A percentile compares a stretch with the other conserved stretches of the same genome.
These are phyloP conservation scores for Nephrotoma appendiculata DNA, from an alignment of 2,888 invertebrate species.

Conservation along the genomic window DNA sequence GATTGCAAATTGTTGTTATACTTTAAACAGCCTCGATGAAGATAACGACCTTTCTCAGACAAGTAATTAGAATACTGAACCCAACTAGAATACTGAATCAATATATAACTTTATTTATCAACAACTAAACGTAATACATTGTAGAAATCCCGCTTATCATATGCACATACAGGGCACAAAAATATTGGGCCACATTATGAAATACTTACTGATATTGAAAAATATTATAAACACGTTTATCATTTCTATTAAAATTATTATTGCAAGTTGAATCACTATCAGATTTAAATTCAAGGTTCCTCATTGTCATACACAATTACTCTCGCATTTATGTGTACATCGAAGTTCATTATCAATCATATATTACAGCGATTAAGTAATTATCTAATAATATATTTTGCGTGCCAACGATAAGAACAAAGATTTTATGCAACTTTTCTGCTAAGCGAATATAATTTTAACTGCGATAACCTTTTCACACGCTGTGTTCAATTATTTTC, in stretches of 20 bases:
- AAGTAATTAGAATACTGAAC: too few species aligned
- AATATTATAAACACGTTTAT: not conserved
- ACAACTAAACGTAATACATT: not conserved
- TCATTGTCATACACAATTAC: not conserved
- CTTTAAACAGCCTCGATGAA: too few species aligned
- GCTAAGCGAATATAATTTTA: not conserved
- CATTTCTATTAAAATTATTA: not conserved
- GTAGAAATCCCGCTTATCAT: not conserved
- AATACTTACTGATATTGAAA: not conserved
- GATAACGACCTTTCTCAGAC: too few species aligned
- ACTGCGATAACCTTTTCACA: not conserved
- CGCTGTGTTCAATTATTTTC: not conserved
- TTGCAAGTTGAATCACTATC: not conserved
- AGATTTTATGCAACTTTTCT: not conserved
- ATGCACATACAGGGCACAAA: not conserved
- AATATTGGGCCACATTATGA: not conserved
- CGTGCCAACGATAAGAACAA: not conserved
- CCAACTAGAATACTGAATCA: too few species aligned
- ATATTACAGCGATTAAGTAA: not conserved
- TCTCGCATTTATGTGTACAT: not conserved
- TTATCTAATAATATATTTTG: not conserved
- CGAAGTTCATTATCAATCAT: not conserved
- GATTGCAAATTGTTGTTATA: too few species aligned
- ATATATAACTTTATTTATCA: too few species aligned
- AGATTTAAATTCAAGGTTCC: not conserved